Evolutionary conservation across 1,140 invertebrate species (phyloP), one percentile per base, ranked within the genome.

Genomic region (Bombus polaris): DNA sequence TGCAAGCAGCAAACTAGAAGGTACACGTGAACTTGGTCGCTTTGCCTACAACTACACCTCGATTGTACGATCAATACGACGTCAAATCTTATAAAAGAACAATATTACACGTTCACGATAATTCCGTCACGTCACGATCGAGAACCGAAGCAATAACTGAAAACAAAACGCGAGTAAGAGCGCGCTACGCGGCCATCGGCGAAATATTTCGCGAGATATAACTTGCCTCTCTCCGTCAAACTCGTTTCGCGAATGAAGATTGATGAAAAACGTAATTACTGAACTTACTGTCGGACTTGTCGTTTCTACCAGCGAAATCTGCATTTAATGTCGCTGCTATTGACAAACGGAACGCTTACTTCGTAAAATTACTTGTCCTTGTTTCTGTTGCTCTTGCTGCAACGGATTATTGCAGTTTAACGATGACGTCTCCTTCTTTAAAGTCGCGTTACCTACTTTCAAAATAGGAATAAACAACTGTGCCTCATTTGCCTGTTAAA

Each of bases 221-320:
- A 74, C 81, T 75, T 2, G n/a, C 25, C 37, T 39, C n/a, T n/a
- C 35, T 65, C 81, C 22, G 81, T 65, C 80, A 42, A 81, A 73
- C 86, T 77, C 87, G 86, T 87, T 87, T 66, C 75, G 37, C 77
- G 28, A 71, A 74, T 42, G 75, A 88, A 84, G 81, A 88, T 88
- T 88, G 86, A 88, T 88, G 81, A 88, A 88, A 88, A 88, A 88
- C 75, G 86, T 84, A 88, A 88, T 88, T 88, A 78, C 83, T 78
- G 47, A 88, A 88, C 71, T 82, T 82, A 76, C 71, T 39, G 87
- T 68, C 70, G 75, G 6, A 44, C 81, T 42, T 42, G 13, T 22
- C 39, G 42, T 32, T 74, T 35, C 57, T 25, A 1, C 18, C 22
- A 42, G 32, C 37, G 71, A 62, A 81, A 81, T 81, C 70, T 62